Conservation (phyloP, 2,888 invertebrate species). For the Hirtodrosophila histrioides region DNA sequence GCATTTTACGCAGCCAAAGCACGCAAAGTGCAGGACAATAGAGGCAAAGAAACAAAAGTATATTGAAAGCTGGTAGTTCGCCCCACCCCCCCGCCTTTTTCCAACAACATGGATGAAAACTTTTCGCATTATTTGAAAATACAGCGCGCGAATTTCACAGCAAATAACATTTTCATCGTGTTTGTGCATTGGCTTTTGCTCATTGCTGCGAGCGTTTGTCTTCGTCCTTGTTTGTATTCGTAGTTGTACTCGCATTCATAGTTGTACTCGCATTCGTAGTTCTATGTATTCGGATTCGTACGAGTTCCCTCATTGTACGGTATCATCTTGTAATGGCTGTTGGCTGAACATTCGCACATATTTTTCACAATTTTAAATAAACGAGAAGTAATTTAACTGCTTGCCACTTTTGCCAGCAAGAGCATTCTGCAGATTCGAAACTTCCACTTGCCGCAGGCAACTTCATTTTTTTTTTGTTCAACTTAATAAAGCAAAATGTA, state of each 20-base stretch:
- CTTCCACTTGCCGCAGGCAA: slow-evolving; percentile 52
- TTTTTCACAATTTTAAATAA: slow-evolving; percentile 79
- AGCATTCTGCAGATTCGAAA: slow-evolving; percentile 40
- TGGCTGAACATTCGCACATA: slow-evolving; percentile 69
- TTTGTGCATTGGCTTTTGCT: slow-evolving; percentile 62
- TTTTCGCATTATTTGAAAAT: slow-evolving; percentile 79
- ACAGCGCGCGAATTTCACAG: slow-evolving; percentile 70
- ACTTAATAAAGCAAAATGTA: slow-evolving; percentile 48
- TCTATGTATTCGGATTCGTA: slow-evolving; percentile 23
- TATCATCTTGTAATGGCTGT: slow-evolving; percentile 68
- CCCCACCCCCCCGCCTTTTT: background rate
- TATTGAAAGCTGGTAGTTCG: slow-evolving; percentile 60
- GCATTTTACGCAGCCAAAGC: slow-evolving; percentile 70
- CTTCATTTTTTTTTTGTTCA: slow-evolving; percentile 14
- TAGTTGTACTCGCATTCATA: background rate
- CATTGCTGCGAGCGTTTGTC: slow-evolving; percentile 40
- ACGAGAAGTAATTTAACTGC: slow-evolving; percentile 79
- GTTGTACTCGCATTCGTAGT: slow-evolving; percentile 10
- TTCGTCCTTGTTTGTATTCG: slow-evolving; percentile 15
- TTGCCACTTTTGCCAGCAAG: slow-evolving; percentile 48
- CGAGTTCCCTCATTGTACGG: slow-evolving; percentile 46
- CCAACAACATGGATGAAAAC: slow-evolving; percentile 60
- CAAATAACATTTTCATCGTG: slow-evolving; percentile 74
- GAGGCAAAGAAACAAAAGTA: slow-evolving; percentile 71
- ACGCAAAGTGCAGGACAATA: slow-evolving; percentile 62